Base-by-base conservation (phyloP, 1,140 invertebrate genomes). In the Anagrus nilaparvatae region DNA sequence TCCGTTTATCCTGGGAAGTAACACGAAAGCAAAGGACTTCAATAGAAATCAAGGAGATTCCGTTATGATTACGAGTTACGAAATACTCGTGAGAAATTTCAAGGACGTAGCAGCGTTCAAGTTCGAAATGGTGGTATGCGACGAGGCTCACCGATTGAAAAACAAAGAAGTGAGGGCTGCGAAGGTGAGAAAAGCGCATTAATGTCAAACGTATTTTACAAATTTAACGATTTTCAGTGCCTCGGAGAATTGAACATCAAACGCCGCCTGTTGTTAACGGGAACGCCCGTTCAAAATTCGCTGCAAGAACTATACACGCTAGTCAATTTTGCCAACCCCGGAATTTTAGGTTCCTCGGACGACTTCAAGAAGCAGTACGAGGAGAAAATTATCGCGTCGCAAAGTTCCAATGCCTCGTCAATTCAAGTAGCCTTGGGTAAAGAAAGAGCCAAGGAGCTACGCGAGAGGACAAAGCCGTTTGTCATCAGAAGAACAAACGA, bases 251-350 rank as follows among this genome's bases (percentile, higher is more conserved):
- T 77, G 21, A 39, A 56, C 13, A 80, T 68, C 35, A 53, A 59
- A 39, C 62, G 68, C 47, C 58, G 76, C 49, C 62, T 84, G 36
- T 55, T 84, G 1, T 51, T 84, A 2, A 78, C 79, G 14, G 82
- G 82, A n/a, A 84, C 81, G 16, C 82, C 82, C 3, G 68, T 83
- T 25, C 82, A 84, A 60, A 84, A 84, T 67, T 77, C 82, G 60
- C 59, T 84, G 5, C 72, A 79, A 51, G 81, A 84, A 63, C 77
- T 80, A 52, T 81, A 70, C 52, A 59, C 73, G 1, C 49, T 80
- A 13, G 67, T 78, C 9, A 70, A 81, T 48, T 79, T 83, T 58
- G 76, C 76, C 20, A 81, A 81, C 61, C 80, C 80, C 16, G 73
- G 72, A 13, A 62, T 79, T 42, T 60, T 83, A 24, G 78, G 77